Percentiles rank a stretch among this genome's conserved stretches.
Evolutionary conservation across 2,888 invertebrate genomes (phyloP).

Genomic region (Cheilosia grossa): DNA sequence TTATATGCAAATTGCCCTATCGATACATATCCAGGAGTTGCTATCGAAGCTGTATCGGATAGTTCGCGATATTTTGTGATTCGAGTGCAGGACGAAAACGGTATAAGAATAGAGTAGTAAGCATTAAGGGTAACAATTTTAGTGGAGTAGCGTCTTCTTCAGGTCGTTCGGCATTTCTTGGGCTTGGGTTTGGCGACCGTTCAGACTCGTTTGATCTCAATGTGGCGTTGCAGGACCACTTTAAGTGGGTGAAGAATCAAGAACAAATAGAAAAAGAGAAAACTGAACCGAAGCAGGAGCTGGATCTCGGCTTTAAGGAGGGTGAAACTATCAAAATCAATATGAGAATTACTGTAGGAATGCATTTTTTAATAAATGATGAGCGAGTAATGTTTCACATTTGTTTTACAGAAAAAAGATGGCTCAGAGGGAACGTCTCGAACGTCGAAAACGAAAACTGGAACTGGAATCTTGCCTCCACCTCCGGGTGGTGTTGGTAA

Average conservation of each 20-base stretch:
- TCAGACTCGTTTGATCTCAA: constrained; percentile 99
- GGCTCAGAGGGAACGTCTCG: constrained; percentile 88
- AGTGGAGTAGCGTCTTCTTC: constrained; percentile 72
- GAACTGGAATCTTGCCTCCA: constrained; percentile 90
- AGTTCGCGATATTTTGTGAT: constrained; percentile 99
- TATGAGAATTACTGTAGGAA: constrained; percentile 96
- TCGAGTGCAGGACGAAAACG: constrained; percentile 96
- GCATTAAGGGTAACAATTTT: constrained; percentile 34
- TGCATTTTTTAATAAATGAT: background rate
- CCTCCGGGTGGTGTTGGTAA: constrained; percentile 89
- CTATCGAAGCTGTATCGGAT: constrained; percentile 97
- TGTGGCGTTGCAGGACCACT: constrained; percentile 98
- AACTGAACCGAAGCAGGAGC: constrained; percentile 89
- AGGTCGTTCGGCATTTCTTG: constrained; percentile 96
- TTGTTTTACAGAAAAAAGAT: constrained; percentile 90
- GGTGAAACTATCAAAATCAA: constrained; percentile 99
- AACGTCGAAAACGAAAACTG: constrained; percentile 86
- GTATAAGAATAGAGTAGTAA: constrained; percentile 82
- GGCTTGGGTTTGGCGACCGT: constrained; percentile 98
- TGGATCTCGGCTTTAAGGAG: constrained; percentile 99
- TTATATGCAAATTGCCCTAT: constrained; percentile 98
- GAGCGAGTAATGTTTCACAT: constrained; percentile 26
- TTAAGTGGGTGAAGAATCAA: constrained; percentile 95
- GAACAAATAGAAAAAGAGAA: constrained; percentile 92
- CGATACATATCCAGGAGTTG: constrained; percentile 96